Evolutionary conservation across 2,113 vertebrate species (phyloP), one percentile per base, ranked within the genome.

Genomic region (Columba janthina): DNA sequence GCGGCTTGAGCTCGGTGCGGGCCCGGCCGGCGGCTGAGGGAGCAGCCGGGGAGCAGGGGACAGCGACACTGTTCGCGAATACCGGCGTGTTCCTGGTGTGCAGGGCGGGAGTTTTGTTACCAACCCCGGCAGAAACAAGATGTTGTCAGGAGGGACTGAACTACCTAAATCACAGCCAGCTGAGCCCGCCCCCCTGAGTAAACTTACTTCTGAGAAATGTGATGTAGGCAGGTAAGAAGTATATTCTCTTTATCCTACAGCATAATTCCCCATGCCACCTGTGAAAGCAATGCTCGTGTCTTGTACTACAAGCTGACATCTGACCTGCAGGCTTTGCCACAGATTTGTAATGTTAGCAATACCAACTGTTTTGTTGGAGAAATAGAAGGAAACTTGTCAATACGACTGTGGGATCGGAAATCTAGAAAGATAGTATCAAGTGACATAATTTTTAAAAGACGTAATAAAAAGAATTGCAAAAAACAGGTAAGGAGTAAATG

Each of bases 211-310:
- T 28, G 54, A 42, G 24, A 24, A 42, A 20, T 6, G 3, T 10
- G 21, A 10, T 32, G 26, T 10, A 29, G 61, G 60, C n/a, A 11
- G n/a, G 48, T 31, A 15, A 25, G 50, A 15, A 16, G 20, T 25
- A 46, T 21, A 28, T 6, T 25, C 24, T 8, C 19, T 18, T 11
- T 12, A 13, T 34, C 15, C 15, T 5, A 4, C 7, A 13, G 21
- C n/a, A 3, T 18, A 18, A 25, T 34, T 56, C 12, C 19, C 48
- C 19, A 18, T 9, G 1, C 12, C 18, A 9, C 24, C 15, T 6
- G 3, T 21, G 62, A 24, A 28, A 73, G 64, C 34, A n/a, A 1
- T 0, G 1, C 34, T 36, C 0, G 0, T 4, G 6, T 29, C 53
- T 29, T 5, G 0, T 13, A 4, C 14, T 34, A 25, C 13, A 13